A percentile compares a stretch with the other conserved stretches of the same genome.
phyloP scores from a whole-genome alignment of 2,888 invertebrate genomes.

The Scotopteryx bipunctaria region DNA sequence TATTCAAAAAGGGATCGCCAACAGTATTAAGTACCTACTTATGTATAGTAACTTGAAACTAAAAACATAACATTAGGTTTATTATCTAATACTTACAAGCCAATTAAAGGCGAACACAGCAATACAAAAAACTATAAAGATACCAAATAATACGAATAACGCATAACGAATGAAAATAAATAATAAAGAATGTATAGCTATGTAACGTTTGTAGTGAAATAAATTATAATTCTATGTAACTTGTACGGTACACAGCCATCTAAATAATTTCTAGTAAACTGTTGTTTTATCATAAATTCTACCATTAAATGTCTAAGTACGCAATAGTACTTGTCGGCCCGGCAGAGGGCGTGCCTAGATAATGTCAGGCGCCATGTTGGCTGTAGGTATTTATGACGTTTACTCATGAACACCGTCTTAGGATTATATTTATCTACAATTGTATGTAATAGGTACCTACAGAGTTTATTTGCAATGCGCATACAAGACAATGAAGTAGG shows the following conservation, averaged over 20 bases:
- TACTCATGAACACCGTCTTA: constrained; percentile 24
- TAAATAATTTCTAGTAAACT: constrained; percentile 4
- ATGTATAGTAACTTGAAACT: too few species aligned
- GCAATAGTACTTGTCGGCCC: constrained; percentile 13
- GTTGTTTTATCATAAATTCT: constrained; percentile 15
- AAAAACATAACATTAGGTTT: too few species aligned
- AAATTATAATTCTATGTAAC: too few species aligned
- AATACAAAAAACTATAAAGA: too few species aligned
- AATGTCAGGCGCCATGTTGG: constrained; percentile 30
- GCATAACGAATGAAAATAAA: too few species aligned
- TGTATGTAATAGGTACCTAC: constrained; percentile 8
- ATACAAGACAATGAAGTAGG: constrained; percentile 18
- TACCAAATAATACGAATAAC: too few species aligned
- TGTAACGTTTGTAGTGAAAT: too few species aligned
- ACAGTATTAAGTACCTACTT: too few species aligned
- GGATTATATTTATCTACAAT: constrained; percentile 19
- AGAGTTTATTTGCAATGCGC: constrained; percentile 19
- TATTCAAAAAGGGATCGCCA: too few species aligned
- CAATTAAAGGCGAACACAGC: too few species aligned
- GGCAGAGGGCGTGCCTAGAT: constrained; percentile 29
- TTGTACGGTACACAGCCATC: not conserved
- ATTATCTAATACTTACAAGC: too few species aligned
- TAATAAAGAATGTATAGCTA: too few species aligned
- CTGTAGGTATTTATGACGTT: constrained; percentile 30
- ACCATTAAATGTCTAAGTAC: constrained; percentile 7